Evolutionary conservation across 2,888 invertebrate genomes (phyloP), one percentile per base, ranked within the genome.

Genomic region (Geotrupes spiniger): DNA sequence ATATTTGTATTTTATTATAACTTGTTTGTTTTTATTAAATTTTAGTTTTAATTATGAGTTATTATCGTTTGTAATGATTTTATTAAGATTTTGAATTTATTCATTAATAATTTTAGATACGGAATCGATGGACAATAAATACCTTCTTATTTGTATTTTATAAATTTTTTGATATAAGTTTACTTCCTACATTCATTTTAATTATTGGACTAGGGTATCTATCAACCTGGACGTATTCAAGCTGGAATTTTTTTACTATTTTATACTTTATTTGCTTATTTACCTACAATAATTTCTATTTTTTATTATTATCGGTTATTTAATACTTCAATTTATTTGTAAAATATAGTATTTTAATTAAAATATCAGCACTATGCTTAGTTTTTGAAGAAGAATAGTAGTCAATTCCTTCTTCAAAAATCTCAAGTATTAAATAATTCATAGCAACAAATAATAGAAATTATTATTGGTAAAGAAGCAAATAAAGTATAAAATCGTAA

Each of bases 151-250:
- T 85, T 74, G 60, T 77, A 63, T 84, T 85, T 80, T 85, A 84
- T 79, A 73, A 85, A 70, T 82, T 80, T 78, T 87, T 85, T 82
- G 84, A 85, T 49, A 70, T 76, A 2, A 82, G 82, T 2, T 75
- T 85, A 71, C 80, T 86, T 74, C 84, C 84, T 10, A 81, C 79
- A 11, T 77, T 84, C 70, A 65, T 84, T 62, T 76, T 85, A 71
- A 81, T 86, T 80, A 68, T 85, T 61, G 81, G 81, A 0, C 85
- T 84, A 40, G 85, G 85, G 0, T 80, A 80, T n/a, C n/a, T n/a
- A n/a, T 74, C 84, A 85, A 59, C 79, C 81, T 55, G 85, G 86
- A 55, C 85, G 85, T 0, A 69, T 85, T 65, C 79, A 81, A 56
- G 83, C 85, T 1, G 78, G 80, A 0, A 63, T 82, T 61, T 84